Percentiles rank a stretch among this genome's conserved stretches.
Conservation (phyloP, 2,888 invertebrate species). For the Erebia aethiops region DNA sequence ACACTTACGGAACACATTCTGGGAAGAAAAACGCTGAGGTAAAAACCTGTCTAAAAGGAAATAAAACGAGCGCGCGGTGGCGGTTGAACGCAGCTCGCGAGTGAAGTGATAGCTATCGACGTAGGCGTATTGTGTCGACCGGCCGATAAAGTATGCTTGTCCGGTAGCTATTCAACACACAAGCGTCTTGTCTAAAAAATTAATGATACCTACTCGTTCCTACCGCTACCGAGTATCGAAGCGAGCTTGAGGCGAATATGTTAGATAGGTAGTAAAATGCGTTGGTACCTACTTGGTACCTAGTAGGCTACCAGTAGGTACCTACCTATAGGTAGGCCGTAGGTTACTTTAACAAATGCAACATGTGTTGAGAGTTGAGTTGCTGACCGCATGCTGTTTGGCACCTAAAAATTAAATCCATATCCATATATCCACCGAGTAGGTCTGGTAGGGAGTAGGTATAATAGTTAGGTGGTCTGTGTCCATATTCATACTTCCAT, state of each 20-base stretch:
- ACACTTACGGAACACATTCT: constrained; percentile 26
- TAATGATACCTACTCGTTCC: constrained; percentile 41
- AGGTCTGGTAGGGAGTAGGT: too few relatives aligned
- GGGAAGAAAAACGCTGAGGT: constrained; percentile 36
- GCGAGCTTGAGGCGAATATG: background rate
- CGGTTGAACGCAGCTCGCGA: constrained; percentile 42
- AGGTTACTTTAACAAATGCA: background rate
- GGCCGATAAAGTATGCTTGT: constrained; percentile 68
- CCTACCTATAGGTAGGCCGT: constrained; percentile 7
- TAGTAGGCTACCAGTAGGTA: too few relatives aligned
- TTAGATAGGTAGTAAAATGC: background rate
- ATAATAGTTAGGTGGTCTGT: too few relatives aligned
- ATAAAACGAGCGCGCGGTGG: constrained; percentile 49
- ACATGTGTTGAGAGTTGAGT: background rate
- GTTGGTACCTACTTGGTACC: constrained; percentile 9
- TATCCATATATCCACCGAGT: too few relatives aligned
- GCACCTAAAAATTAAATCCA: too few relatives aligned
- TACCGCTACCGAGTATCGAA: constrained; percentile 1
- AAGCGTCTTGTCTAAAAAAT: constrained; percentile 57
- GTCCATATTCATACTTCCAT: too few relatives aligned
- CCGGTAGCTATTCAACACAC: constrained; percentile 55
- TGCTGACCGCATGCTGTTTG: too few relatives aligned
- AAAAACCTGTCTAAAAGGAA: constrained; percentile 48
- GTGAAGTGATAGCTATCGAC: constrained; percentile 48
- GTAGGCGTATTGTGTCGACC: constrained; percentile 55